Percentiles rank a stretch among this genome's conserved stretches.
These are phyloP conservation scores for Scrobipalpa atriplicella DNA, from an alignment of 2,888 invertebrate species.

Conservation along the genomic window DNA sequence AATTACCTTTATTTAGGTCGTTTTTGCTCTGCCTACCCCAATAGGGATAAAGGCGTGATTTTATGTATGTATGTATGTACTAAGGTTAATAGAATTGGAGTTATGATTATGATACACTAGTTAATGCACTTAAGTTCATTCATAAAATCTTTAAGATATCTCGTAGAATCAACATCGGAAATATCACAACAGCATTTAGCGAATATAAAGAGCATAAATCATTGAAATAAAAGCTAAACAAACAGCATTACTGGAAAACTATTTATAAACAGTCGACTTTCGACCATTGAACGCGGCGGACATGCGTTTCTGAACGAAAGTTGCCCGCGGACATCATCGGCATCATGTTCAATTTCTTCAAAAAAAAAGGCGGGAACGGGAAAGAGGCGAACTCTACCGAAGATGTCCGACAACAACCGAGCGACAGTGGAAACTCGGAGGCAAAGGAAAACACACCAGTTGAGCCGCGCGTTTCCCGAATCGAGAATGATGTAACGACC, in stretches of 20 bases:
- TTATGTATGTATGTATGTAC: too few relatives aligned
- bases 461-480: slow-evolving; percentile 58
- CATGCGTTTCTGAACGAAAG: slow-evolving; percentile 53
- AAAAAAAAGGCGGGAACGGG: slow-evolving; percentile 74
- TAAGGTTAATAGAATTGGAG: too few relatives aligned
- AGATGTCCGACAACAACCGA: slow-evolving; percentile 54
- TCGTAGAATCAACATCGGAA: background rate
- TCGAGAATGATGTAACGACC: slow-evolving; percentile 60
- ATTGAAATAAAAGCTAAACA: slow-evolving; percentile 28
- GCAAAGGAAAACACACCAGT: slow-evolving; percentile 44
- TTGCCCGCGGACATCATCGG: background rate
- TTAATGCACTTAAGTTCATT: background rate
- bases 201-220: slow-evolving; percentile 29
- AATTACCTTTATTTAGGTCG: too few relatives aligned
- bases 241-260: slow-evolving; percentile 31
- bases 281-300: slow-evolving; percentile 48
- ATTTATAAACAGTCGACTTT: slow-evolving; percentile 50
- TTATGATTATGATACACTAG: too few relatives aligned
- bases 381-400: slow-evolving; percentile 53
- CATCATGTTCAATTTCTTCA: slow-evolving; percentile 78
- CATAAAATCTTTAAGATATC: background rate
- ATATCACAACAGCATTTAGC: slow-evolving; percentile 9
- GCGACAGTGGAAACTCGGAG: slow-evolving; percentile 41
- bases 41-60: too few relatives aligned
- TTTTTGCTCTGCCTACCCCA: too few relatives aligned